Conservation (phyloP, 1,140 invertebrate species). For the Triops longicaudatus region DNA sequence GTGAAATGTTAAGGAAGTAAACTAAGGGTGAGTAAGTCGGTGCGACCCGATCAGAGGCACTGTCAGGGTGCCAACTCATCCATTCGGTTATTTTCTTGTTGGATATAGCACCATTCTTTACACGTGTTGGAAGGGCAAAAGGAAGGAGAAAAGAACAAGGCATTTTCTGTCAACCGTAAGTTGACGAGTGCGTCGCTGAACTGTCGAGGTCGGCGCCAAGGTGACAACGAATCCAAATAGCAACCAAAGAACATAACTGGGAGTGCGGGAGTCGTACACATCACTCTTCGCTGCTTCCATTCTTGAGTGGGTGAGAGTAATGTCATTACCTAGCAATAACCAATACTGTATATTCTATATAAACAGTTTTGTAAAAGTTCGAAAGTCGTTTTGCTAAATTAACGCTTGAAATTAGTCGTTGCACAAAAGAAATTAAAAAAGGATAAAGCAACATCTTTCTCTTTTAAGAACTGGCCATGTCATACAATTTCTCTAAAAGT, state of each 20-base stretch:
- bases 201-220: not conserved
- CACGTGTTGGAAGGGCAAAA: not conserved
- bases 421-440: no score
- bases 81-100: not conserved
- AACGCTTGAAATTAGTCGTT: no score
- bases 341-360: no score
- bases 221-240: conserved; percentile 5
- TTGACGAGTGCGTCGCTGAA: not conserved
- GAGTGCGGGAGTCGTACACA: not conserved
- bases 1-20: not conserved
- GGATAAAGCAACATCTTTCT: no score
- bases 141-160: not conserved
- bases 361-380: no score
- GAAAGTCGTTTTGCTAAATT: no score
- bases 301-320: no score
- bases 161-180: not conserved
- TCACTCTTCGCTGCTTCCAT: not conserved
- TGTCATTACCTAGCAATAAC: no score
- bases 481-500: no score
- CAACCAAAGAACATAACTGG: not conserved
- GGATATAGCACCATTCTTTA: not conserved
- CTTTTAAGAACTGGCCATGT: no score
- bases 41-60: not conserved
- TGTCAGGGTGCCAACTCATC: not conserved
- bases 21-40: not conserved